Percentiles rank a stretch among this genome's conserved stretches.
These are phyloP conservation scores for Stenopsyche tienmushanensis DNA, from an alignment of 1,140 invertebrate species.

Conservation along the genomic window DNA sequence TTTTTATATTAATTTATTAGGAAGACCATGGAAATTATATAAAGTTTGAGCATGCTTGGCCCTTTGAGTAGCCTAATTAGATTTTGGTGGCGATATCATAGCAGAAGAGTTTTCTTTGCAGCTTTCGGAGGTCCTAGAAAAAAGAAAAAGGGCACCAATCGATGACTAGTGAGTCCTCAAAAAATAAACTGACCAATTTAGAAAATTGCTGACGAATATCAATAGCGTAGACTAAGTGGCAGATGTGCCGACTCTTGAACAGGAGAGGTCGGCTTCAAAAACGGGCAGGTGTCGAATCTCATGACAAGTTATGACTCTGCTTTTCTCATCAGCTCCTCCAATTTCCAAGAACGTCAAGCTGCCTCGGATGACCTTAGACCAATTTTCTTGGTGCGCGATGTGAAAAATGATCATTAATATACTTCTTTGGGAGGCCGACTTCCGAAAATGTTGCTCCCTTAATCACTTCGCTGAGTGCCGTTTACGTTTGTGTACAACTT, in stretches of 20 bases:
- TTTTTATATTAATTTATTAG: too few relatives aligned
- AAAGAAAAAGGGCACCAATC: too few relatives aligned
- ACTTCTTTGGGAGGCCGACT: background rate
- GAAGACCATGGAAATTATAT: too few relatives aligned
- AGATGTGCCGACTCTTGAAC: slow-evolving; percentile 21
- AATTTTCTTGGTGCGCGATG: too few relatives aligned
- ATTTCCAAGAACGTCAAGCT: slow-evolving; percentile 2
- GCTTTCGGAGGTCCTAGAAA: too few relatives aligned
- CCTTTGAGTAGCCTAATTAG: too few relatives aligned
- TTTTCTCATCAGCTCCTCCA: slow-evolving; percentile 2
- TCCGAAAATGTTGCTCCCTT: background rate
- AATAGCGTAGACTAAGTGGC: slow-evolving; percentile 16
- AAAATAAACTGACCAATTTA: slow-evolving; percentile 25
- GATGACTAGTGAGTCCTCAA: too few relatives aligned
- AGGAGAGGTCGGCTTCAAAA: background rate
- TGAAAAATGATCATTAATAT: too few relatives aligned
- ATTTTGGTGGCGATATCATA: too few relatives aligned
- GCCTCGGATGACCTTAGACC: background rate
- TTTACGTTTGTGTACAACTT: background rate
- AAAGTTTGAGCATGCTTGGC: too few relatives aligned
- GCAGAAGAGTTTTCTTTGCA: too few relatives aligned
- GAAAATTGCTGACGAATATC: slow-evolving; percentile 20
- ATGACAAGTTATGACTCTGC: slow-evolving; percentile 6
- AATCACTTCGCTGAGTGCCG: background rate
- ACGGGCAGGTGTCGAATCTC: slow-evolving; percentile 20